These are phyloP conservation scores for Tringa solitaria DNA, from an alignment of 2,113 vertebrate species.

Conservation along the genomic window DNA sequence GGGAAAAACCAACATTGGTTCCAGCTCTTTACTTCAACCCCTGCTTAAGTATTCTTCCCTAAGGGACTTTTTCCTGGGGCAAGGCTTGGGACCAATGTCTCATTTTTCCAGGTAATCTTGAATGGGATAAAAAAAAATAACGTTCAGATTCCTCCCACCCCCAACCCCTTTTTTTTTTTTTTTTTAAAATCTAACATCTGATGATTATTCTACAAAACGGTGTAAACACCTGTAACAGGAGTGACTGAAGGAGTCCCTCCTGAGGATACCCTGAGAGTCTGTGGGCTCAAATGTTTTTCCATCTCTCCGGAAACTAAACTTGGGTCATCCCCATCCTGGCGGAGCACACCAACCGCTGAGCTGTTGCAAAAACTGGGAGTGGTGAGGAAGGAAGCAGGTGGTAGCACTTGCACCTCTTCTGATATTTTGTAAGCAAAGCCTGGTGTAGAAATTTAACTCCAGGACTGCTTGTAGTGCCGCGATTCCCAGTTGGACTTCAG, in stretches of 20 bases:
- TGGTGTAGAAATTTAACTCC: slow-evolving; percentile 63
- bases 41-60: background rate
- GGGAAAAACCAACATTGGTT: background rate
- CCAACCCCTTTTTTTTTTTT: background rate
- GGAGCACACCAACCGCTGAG: background rate
- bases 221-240: background rate
- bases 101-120: background rate
- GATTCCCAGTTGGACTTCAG: slow-evolving; percentile 61
- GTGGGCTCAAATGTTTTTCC: background rate
- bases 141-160: background rate
- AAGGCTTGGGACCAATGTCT: background rate
- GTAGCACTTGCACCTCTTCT: slow-evolving; percentile 68
- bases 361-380: slow-evolving; percentile 55
- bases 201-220: background rate
- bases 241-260: background rate
- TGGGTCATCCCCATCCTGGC: slow-evolving; percentile 31
- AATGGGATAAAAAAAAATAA: background rate
- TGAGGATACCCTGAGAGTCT: background rate
- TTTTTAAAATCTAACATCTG: background rate
- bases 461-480: slow-evolving; percentile 44
- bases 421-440: slow-evolving; percentile 71
- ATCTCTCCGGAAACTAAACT: background rate
- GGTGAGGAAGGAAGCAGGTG: slow-evolving; percentile 56
- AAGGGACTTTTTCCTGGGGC: background rate
- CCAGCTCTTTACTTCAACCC: background rate